Base-by-base conservation (phyloP, 2,797 vertebrate genomes). In the Takifugu ocellatus region DNA sequence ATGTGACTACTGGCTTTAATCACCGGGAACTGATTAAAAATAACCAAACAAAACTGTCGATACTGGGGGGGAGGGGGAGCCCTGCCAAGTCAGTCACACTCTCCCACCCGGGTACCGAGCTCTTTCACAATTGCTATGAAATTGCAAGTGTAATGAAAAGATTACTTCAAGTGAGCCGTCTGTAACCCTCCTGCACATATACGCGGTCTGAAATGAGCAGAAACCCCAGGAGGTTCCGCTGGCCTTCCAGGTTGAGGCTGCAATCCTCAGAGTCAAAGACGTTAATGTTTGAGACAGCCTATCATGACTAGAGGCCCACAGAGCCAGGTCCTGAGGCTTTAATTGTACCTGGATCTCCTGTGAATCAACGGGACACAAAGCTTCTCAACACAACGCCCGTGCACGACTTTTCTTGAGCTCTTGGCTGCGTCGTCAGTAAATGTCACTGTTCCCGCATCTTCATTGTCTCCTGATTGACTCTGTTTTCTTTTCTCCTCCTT, bases 91-190 rank as follows among this genome's bases (percentile, higher is more conserved):
- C 54, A 72, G 57, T 59, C 53, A 58, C 54, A 69, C 46, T 57
- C 62, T 66, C 52, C 63, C 31, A 54, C 51, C 43, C 49, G 29
- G 63, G 52, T 46, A 53, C 36, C 16, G 17, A 56, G 42, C 51
- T 47, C 57, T 59, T 61, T 66, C 5, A 64, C 36, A 77, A 64
- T 52, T 33, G 58, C 59, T 67, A 59, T 68, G 59, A 68, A 75
- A 77, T 56, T 50, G 45, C 61, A 57, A 56, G 51, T 64, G 67
- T 84, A 82, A 84, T 82, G 80, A 81, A 79, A 79, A 75, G 59
- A 79, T 61, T 64, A 70, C 67, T 81, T 79, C 55, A 78, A 79
- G 68, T 76, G 80, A 84, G 78, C 78, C 75, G 78, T 82, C 72
- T 85, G 73, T 48, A 84, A 63, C 55, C 62, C 78, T 81, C 78